Evolutionary conservation across 2,797 vertebrate genomes (phyloP), one percentile per base, ranked within the genome.

Genomic region (Nyctibius grandis): DNA sequence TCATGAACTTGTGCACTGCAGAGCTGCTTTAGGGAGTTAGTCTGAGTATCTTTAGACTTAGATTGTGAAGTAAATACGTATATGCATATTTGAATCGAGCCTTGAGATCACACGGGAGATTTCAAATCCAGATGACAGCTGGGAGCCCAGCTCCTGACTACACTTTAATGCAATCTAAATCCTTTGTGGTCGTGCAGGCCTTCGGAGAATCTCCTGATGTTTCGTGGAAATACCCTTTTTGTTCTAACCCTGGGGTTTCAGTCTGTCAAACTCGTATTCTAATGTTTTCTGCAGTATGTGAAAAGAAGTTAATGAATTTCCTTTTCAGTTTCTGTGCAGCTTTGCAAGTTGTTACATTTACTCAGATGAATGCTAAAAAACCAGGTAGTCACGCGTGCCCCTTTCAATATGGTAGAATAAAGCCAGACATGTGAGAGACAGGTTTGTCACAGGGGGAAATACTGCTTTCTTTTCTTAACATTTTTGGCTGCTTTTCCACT

Each of bases 51-150:
- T 87, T 60, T 88, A 83, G 80, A 61, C 59, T 76, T 70, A 12
- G 33, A 19, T 33, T 63, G 28, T 84, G 80, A 78, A 88, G 59
- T 51, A 84, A 79, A 67, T 59, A 63, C 6, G 8, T 63, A 17
- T 65, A 50, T 0, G 3, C 28, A 14, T 60, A 72, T 95, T 73
- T 75, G 50, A 88, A 81, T n/a, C 73, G 33, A 82, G 23, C 42
- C 48, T 48, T 74, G 36, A 48, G 59, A 92, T 93, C 74, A 80
- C 64, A 38, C 38, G 40, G 59, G 67, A 88, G 19, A 23, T 85
- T 95, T 79, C 47, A 75, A 90, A 85, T 51, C 50, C 83, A 73
- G 56, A 90, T 4, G 34, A 84, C 57, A 88, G 61, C 85, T 79
- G 48, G 51, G 67, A 95, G 20, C 60, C 59, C 70, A 73, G 25